These are phyloP conservation scores for Gouania willdenowi DNA, from an alignment of 2,797 vertebrate species.

Conservation along the genomic window DNA sequence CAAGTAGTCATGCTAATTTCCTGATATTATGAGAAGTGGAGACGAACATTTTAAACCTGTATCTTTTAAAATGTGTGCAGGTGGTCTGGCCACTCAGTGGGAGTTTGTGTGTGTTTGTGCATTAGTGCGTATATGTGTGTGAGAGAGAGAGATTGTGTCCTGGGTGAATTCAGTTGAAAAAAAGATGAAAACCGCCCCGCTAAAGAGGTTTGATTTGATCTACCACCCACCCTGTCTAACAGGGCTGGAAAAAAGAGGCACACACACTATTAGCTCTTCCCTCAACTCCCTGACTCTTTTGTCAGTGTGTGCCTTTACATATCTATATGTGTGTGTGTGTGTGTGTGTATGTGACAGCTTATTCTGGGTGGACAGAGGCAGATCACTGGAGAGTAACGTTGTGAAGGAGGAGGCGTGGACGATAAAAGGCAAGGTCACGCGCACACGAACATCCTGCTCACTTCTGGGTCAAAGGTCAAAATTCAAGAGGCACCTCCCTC, in stretches of 20 bases:
- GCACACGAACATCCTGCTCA: constrained; percentile 48
- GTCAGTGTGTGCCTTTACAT: constrained; percentile 23
- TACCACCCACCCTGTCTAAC: constrained; percentile 52
- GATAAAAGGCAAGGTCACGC: constrained; percentile 47
- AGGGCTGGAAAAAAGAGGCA: constrained; percentile 38
- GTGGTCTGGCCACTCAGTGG: constrained; percentile 58
- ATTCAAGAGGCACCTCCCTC: constrained; percentile 48
- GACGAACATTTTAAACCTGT: constrained; percentile 18
- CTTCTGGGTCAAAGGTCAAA: constrained; percentile 55
- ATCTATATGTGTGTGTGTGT: constrained; percentile 10
- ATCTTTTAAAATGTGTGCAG: constrained; percentile 54
- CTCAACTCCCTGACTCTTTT: constrained; percentile 45
- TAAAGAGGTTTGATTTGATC: constrained; percentile 68
- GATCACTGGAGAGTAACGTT: constrained; percentile 24
- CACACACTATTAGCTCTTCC: constrained; percentile 20
- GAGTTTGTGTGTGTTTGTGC: constrained; percentile 44
- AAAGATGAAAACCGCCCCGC: constrained; percentile 54
- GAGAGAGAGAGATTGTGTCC: constrained; percentile 33
- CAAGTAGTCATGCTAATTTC: background rate
- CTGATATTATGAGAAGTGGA: background rate
- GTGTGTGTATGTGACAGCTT: constrained; percentile 44
- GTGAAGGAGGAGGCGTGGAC: constrained; percentile 26
- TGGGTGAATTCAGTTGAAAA: constrained; percentile 32
- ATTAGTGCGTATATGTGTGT: constrained; percentile 20
- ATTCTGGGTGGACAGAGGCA: constrained; percentile 34